Conservation (phyloP, 2,888 invertebrate species). For the Mongoloraphidia duomilia region DNA sequence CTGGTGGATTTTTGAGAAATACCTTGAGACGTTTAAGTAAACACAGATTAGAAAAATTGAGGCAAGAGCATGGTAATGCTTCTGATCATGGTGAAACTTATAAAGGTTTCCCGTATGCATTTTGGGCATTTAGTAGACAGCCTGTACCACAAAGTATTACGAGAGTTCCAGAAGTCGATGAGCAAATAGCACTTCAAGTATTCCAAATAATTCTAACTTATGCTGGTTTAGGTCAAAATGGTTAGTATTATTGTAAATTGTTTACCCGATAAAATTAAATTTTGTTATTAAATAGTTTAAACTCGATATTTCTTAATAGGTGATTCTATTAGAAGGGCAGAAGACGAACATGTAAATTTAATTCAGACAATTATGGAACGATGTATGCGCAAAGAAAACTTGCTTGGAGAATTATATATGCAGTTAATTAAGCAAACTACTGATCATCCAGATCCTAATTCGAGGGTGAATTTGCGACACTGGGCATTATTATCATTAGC, state of each 20-base stretch:
- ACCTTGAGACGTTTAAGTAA: constrained; percentile 76
- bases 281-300: neutral
- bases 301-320: constrained; percentile 22
- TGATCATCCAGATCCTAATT: constrained; percentile 79
- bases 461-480: constrained; percentile 73
- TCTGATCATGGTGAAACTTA: constrained; percentile 66
- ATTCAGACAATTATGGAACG: constrained; percentile 83
- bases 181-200: constrained; percentile 73
- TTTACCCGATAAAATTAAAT: constrained; percentile 3
- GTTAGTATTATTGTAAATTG: constrained; percentile 21
- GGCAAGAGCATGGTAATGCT: constrained; percentile 47
- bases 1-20: constrained; percentile 76
- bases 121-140: constrained; percentile 82
- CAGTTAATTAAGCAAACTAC: constrained; percentile 87
- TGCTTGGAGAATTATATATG: constrained; percentile 79
- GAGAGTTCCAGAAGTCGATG: constrained; percentile 71
- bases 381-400: constrained; percentile 77
- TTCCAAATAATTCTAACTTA: constrained; percentile 83
- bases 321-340: constrained; percentile 52
- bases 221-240: constrained; percentile 64
- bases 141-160: constrained; percentile 70
- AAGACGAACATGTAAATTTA: constrained; percentile 77
- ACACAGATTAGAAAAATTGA: constrained; percentile 63
- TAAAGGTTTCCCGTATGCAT: constrained; percentile 72
- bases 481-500: constrained; percentile 80